Evolutionary conservation across 2,113 vertebrate species (phyloP).

Genomic region (Uropsilus gracilis): DNA sequence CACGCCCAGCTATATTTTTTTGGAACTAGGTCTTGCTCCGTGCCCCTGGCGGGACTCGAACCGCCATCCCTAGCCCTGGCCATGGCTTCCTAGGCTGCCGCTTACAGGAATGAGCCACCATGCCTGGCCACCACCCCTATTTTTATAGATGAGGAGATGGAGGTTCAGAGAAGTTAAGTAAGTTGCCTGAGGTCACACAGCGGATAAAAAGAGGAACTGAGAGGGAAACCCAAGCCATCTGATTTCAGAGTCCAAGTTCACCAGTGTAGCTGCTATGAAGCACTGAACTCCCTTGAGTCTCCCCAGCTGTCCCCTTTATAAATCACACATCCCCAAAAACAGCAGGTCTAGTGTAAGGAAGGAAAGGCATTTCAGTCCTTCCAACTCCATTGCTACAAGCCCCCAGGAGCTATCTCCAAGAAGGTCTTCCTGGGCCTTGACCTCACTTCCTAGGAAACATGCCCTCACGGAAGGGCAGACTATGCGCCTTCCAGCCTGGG

Average conservation of each 20-base stretch:
- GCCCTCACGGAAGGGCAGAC: not conserved
- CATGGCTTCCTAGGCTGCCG: too few species aligned
- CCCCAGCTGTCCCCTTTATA: not conserved
- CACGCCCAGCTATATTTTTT: too few species aligned
- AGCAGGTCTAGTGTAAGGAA: not conserved
- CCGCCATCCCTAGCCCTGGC: too few species aligned
- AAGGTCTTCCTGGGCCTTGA: not conserved
- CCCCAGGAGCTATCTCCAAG: not conserved
- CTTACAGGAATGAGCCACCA: too few species aligned
- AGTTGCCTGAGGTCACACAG: not conserved
- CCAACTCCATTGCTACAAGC: not conserved
- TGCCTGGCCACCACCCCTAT: not conserved
- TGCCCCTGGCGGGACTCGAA: too few species aligned
- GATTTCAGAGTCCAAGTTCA: not conserved
- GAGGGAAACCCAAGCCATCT: not conserved
- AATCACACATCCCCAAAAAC: not conserved
- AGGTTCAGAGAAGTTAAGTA: conserved; percentile 36
- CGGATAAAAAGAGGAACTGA: not conserved
- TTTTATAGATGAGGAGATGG: conserved; percentile 4
- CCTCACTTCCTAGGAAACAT: not conserved
- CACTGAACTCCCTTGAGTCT: not conserved
- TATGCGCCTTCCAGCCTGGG: not conserved
- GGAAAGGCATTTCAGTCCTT: not conserved
- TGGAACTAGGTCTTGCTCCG: too few species aligned
- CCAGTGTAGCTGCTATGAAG: not conserved